Conservation (phyloP, 1,140 invertebrate genomes). For the Teleogryllus occipitalis region DNA sequence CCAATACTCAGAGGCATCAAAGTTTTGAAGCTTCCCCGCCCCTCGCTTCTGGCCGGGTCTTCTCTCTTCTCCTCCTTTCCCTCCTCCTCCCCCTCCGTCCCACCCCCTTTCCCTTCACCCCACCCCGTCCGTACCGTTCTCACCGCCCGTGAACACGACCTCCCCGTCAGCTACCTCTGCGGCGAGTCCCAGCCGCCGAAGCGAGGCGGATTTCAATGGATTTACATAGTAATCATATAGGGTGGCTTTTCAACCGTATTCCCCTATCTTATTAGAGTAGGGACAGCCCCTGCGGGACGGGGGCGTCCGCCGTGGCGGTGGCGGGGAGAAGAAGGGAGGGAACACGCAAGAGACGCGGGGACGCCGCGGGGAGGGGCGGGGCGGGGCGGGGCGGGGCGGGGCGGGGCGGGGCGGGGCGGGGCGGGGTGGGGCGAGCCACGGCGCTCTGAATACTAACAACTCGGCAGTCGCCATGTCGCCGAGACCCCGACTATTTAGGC, state of each 20-base stretch:
- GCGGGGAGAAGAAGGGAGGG: constrained; percentile 7
- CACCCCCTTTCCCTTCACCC: not conserved
- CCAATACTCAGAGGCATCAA: constrained; percentile 8
- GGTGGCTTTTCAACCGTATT: constrained; percentile 17
- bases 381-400: not conserved
- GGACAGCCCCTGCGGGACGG: constrained; percentile 19
- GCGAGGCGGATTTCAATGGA: constrained; percentile 20
- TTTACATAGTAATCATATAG: constrained; percentile 22
- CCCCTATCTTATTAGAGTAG: constrained; percentile 22
- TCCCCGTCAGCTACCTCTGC: no score
- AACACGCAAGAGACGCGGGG: constrained; percentile 16
- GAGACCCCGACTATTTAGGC: not conserved
- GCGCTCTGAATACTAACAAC: not conserved
- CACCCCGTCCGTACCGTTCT: not conserved
- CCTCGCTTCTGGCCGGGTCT: not conserved
- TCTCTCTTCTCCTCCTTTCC: constrained; percentile 8
- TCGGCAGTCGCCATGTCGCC: no score
- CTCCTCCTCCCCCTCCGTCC: not conserved
- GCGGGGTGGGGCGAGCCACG: not conserved
- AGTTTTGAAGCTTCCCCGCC: constrained; percentile 10
- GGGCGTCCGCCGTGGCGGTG: not conserved
- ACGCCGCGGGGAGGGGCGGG: not conserved
- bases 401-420: constrained; percentile 8
- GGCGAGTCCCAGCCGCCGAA: not conserved
- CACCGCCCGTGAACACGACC: not conserved